These are phyloP conservation scores for Druon quercuslanigerum DNA, from an alignment of 1,140 invertebrate genomes.

Conservation along the genomic window DNA sequence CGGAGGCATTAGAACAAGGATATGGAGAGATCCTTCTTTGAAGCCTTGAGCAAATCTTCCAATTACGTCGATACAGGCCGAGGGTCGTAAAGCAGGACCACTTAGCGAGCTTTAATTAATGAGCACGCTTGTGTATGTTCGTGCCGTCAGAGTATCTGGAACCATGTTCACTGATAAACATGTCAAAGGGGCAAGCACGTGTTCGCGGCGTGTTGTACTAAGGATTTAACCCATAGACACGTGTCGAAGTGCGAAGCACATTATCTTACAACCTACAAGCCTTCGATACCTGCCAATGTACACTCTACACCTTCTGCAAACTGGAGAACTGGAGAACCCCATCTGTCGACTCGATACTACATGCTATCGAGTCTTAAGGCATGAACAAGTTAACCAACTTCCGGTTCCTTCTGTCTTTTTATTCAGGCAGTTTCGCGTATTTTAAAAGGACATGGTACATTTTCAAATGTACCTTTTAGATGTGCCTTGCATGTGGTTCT, in stretches of 20 bases:
- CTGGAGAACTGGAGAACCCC: constrained; percentile 22
- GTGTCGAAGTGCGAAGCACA: constrained; percentile 50
- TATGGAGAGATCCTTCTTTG: constrained; percentile 8
- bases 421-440: not conserved
- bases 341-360: constrained; percentile 38
- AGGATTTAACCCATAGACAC: constrained; percentile 46
- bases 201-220: constrained; percentile 51
- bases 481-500: too few relatives aligned
- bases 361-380: not conserved
- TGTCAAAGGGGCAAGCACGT: constrained; percentile 50
- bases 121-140: constrained; percentile 35
- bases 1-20: not conserved
- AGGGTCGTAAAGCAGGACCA: constrained; percentile 1
- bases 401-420: constrained; percentile 8
- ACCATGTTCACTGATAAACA: constrained; percentile 51
- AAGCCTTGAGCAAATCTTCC: not conserved
- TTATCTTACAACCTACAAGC: constrained; percentile 61
- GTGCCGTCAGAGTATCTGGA: not conserved
- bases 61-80: not conserved
- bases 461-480: not conserved
- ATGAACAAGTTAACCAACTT: not conserved
- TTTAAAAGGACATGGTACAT: not conserved
- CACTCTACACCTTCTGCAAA: constrained; percentile 39
- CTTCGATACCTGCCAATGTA: constrained; percentile 56
- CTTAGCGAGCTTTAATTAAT: constrained; percentile 58